Evolutionary conservation across 2,888 invertebrate species (phyloP).

Genomic region (Clivina fossor): DNA sequence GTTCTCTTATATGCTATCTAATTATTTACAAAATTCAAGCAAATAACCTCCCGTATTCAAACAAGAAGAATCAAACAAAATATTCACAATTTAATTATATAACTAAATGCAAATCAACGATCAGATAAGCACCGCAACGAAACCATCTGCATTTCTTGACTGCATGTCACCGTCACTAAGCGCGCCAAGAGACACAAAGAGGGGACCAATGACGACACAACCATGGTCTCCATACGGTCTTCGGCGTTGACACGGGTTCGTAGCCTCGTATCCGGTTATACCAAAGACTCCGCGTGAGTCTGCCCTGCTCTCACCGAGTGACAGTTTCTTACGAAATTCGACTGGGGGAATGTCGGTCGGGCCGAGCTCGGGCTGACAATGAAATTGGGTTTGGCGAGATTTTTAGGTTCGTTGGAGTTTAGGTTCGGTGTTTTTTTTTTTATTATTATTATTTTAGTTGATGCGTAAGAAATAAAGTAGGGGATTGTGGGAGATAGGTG

Average conservation of each 20-base stretch:
- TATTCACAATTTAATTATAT: constrained; percentile 26
- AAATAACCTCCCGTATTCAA: constrained; percentile 9
- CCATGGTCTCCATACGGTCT: background rate
- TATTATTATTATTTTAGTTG: too few species aligned
- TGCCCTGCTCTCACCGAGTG: too few species aligned
- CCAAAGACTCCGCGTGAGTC: too few species aligned
- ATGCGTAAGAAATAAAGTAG: too few species aligned
- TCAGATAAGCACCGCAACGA: constrained; percentile 18
- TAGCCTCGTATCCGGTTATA: too few species aligned
- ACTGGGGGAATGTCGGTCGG: background rate
- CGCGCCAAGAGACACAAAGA: constrained; percentile 7
- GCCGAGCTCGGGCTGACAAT: background rate
- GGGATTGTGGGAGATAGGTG: too few species aligned
- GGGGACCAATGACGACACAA: background rate
- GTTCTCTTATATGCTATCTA: too few species aligned
- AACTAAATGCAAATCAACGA: constrained; percentile 24
- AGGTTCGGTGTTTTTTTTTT: too few species aligned
- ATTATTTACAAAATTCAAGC: too few species aligned
- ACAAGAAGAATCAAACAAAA: too few species aligned
- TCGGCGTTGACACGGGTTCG: too few species aligned
- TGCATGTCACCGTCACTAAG: background rate
- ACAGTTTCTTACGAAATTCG: constrained; percentile 25
- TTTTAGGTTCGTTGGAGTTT: too few species aligned
- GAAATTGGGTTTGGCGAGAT: background rate
- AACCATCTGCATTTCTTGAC: constrained; percentile 6